phyloP scores from a whole-genome alignment of 2,797 vertebrate genomes.

The Pangasius sanitwongsei region DNA sequence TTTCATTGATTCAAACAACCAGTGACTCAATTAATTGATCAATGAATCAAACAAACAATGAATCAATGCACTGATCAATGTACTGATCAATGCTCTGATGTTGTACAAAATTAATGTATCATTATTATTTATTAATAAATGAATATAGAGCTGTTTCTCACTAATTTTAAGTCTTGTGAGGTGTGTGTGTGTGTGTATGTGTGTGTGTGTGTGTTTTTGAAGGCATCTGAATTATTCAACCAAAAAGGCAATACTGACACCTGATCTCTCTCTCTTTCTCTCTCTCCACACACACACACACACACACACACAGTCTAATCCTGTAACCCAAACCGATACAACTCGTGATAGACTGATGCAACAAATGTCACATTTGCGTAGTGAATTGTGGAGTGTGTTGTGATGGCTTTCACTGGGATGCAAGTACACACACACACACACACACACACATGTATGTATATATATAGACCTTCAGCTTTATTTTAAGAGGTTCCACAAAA shows the following conservation, averaged over 20 bases:
- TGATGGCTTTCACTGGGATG: background rate
- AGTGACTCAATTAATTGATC: background rate
- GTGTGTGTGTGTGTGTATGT: constrained; percentile 52
- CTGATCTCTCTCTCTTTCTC: constrained; percentile 21
- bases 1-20: no score
- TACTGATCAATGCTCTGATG: background rate
- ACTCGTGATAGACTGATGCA: constrained; percentile 19
- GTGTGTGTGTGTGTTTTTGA: constrained; percentile 56
- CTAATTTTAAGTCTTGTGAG: background rate
- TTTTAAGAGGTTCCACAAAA: no score
- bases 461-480: no score
- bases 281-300: constrained; percentile 12
- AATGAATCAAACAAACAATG: background rate
- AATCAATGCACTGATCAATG: background rate
- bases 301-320: constrained; percentile 18
- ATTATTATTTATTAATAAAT: background rate
- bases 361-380: constrained; percentile 2
- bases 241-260: constrained; percentile 44
- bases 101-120: background rate
- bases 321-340: constrained; percentile 22
- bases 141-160: background rate
- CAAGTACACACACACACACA: background rate
- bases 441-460: background rate
- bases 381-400: constrained; percentile 10
- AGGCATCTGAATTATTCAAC: constrained; percentile 60